These are phyloP conservation scores for Adineta ricciae DNA, from an alignment of 2,888 invertebrate species.

Conservation along the genomic window DNA sequence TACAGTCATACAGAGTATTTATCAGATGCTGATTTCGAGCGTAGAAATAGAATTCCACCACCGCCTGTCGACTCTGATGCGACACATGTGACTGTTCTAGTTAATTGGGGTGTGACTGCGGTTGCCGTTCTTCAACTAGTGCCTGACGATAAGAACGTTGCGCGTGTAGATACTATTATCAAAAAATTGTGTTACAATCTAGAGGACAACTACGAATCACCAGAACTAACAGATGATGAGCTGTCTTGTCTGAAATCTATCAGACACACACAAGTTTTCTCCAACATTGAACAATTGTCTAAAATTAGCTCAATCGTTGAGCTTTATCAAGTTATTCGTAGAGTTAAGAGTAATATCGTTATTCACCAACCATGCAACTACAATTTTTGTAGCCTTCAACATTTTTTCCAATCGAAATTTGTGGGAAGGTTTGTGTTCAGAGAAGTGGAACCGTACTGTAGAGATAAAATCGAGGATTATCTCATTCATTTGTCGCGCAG, in stretches of 20 bases:
- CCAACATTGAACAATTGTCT: background rate
- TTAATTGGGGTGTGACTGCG: background rate
- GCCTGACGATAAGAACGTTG: background rate
- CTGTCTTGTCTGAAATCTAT: background rate
- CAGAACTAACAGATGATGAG: background rate
- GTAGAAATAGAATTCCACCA: background rate
- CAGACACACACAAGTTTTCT: background rate
- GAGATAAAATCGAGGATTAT: background rate
- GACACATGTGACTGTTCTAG: background rate
- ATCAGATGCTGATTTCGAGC: background rate
- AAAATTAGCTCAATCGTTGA: background rate
- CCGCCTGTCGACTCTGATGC: background rate
- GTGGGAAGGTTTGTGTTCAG: background rate
- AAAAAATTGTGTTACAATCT: background rate
- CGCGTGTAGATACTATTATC: background rate
- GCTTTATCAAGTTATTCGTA: background rate
- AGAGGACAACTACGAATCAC: background rate
- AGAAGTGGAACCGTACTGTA: background rate
- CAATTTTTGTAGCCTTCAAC: background rate
- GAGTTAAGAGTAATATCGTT: background rate
- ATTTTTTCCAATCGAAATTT: background rate
- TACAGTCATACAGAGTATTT: background rate
- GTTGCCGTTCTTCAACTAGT: background rate
- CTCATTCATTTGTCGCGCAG: background rate
- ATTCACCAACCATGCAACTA: background rate